A percentile compares a stretch with the other conserved stretches of the same genome.
Conservation (phyloP, 2,113 vertebrate genomes). For the Esox niger region DNA sequence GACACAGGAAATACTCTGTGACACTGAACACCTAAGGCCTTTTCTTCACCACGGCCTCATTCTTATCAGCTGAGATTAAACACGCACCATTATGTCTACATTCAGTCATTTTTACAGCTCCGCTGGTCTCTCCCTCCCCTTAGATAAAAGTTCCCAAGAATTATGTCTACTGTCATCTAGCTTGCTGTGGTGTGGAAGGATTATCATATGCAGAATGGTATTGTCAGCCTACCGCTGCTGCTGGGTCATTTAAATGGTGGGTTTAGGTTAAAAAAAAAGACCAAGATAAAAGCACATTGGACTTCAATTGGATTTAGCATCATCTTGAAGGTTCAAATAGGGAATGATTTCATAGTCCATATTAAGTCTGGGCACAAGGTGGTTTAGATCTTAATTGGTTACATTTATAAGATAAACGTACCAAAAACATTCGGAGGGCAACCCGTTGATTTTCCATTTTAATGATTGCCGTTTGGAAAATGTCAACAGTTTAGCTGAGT, state of each 20-base stretch:
- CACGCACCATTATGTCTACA: not conserved
- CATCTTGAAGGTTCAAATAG: not conserved
- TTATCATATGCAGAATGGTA: not conserved
- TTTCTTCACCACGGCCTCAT: conserved; percentile 21
- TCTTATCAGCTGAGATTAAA: conserved; percentile 41
- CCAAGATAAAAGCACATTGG: not conserved
- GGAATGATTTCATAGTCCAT: not conserved
- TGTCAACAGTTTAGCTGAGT: conserved; percentile 35
- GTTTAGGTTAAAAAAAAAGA: not conserved
- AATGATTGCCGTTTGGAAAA: conserved; percentile 34
- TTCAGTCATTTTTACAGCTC: conserved; percentile 11
- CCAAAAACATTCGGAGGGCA: conserved; percentile 34
- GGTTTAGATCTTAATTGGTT: not conserved
- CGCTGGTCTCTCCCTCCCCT: not conserved
- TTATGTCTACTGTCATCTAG: not conserved
- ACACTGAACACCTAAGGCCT: conserved; percentile 30
- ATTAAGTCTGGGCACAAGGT: not conserved
- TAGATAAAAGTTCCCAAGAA: conserved; percentile 4
- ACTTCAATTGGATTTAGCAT: not conserved
- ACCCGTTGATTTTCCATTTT: conserved; percentile 43
- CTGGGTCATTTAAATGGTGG: not conserved
- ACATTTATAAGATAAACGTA: conserved; percentile 11
- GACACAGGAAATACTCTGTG: conserved; percentile 18
- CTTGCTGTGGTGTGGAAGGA: not conserved
- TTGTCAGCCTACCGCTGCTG: not conserved